These are phyloP conservation scores for Pollachius pollachius DNA, from an alignment of 2,113 vertebrate genomes.

Conservation along the genomic window DNA sequence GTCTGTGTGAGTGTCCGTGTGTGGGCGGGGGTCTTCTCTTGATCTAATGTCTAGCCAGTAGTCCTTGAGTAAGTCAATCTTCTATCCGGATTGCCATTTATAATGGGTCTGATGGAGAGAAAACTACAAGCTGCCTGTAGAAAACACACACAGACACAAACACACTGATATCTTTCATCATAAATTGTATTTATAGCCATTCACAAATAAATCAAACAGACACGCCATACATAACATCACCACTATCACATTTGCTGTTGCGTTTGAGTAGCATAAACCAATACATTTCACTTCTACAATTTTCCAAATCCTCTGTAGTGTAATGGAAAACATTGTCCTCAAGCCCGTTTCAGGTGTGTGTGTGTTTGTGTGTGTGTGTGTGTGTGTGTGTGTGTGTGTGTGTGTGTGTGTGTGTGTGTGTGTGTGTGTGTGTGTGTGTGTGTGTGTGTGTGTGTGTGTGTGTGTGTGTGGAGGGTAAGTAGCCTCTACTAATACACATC, in stretches of 20 bases:
- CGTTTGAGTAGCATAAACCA: conserved; percentile 4
- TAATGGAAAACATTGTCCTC: conserved; percentile 60
- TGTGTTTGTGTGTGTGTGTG: conserved; percentile 12
- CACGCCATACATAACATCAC: background rate
- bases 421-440: background rate
- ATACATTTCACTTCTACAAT: conserved; percentile 43
- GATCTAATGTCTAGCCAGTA: conserved; percentile 31
- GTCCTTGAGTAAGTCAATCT: conserved; percentile 36
- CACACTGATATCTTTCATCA: too few relatives aligned
- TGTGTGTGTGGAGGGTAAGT: conserved; percentile 10
- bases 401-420: background rate
- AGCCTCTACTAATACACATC: conserved; percentile 47
- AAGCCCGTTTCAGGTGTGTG: conserved; percentile 57
- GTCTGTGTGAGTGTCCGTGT: background rate
- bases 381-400: conserved; percentile 8
- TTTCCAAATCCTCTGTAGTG: conserved; percentile 39
- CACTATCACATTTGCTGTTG: background rate
- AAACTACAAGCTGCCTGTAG: conserved; percentile 7
- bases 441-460: background rate
- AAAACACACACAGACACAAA: background rate
- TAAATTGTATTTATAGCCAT: background rate
- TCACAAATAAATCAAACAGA: conserved; percentile 20
- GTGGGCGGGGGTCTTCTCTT: background rate
- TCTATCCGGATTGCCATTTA: conserved; percentile 49
- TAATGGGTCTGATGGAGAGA: conserved; percentile 46